Base-by-base conservation (phyloP, 2,888 invertebrate species). In the Sesia apiformis region DNA sequence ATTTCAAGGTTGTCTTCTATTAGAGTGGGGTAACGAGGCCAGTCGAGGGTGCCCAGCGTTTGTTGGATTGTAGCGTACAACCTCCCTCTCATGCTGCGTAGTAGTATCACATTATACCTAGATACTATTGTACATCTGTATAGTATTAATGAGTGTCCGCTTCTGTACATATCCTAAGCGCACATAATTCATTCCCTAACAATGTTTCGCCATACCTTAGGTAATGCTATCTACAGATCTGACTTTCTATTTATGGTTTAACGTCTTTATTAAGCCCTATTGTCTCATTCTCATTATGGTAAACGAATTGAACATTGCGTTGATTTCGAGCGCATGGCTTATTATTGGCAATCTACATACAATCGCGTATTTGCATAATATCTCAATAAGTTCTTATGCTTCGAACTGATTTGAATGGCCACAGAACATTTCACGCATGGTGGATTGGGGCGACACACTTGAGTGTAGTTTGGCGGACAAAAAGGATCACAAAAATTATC, bases 351-450 rank as follows among this genome's bases (percentile, higher is more conserved):
- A 88, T 89, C 84, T 89, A 81, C 88, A 89, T 88, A 89, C 88
- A 89, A 89, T 89, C 81, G 81, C 60, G 68, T 65, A 88, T 89
- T 89, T 79, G 78, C 88, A 89, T 89, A 87, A 89, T 89, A 88
- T 82, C 88, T 89, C 88, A 88, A 89, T 89, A 81, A 80, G 75
- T 80, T 84, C 50, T 50, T 50, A 50, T 50, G 50, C 50, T 50
- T 63, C 64, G 70, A 65, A 67, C 72, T 74, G 78, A 78, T 82
- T 80, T 76, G 71, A 76, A 77, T 74, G 70, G 68, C 62, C 66
- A 60, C 58, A 61, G 62, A 68, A 66, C 69, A 74, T 75, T 75
- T 74, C 69, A 77, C 74, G 75, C 72, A 64, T 70, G 64, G 67
- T 58, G 58, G 60, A 62, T 61, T 64, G 58, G 8, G 52, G 57